Conservation (phyloP, 2,113 vertebrate species). For the Anolis carolinensis region DNA sequence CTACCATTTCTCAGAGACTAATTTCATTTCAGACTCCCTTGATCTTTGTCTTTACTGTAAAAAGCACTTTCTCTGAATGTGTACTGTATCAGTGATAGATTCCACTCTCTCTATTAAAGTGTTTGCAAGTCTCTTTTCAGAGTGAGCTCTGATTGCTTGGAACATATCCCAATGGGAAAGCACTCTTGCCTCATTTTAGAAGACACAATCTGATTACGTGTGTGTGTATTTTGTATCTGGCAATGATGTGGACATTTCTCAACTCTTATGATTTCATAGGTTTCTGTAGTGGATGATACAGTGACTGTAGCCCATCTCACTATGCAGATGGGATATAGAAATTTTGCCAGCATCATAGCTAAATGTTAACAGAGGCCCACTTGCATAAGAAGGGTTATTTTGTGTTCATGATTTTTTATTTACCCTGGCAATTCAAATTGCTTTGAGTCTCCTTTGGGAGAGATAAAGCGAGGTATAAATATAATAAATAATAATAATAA, state of each 20-base stretch:
- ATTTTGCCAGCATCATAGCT: too few species aligned
- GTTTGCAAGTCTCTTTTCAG: not conserved
- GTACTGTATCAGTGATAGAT: not conserved
- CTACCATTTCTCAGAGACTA: not conserved
- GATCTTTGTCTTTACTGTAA: constrained; percentile 9
- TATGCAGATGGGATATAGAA: too few species aligned
- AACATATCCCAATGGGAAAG: constrained; percentile 7
- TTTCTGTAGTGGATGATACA: not conserved
- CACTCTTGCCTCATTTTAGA: constrained; percentile 1
- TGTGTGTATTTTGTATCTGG: not conserved
- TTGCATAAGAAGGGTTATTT: too few species aligned
- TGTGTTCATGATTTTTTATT: too few species aligned
- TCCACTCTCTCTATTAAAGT: constrained; percentile 11
- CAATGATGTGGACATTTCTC: not conserved
- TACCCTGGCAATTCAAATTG: too few species aligned
- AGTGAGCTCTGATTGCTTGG: not conserved
- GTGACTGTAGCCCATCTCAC: too few species aligned
- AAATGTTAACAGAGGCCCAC: too few species aligned
- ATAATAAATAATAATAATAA: too few species aligned
- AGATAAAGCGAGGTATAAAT: too few species aligned
- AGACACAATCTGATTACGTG: not conserved
- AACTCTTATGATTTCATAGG: not conserved
- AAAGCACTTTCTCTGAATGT: constrained; percentile 42
- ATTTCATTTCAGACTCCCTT: constrained; percentile 27
- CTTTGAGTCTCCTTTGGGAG: too few species aligned